Conservation (phyloP, 2,888 invertebrate genomes). For the Macrophya alboannulata region DNA sequence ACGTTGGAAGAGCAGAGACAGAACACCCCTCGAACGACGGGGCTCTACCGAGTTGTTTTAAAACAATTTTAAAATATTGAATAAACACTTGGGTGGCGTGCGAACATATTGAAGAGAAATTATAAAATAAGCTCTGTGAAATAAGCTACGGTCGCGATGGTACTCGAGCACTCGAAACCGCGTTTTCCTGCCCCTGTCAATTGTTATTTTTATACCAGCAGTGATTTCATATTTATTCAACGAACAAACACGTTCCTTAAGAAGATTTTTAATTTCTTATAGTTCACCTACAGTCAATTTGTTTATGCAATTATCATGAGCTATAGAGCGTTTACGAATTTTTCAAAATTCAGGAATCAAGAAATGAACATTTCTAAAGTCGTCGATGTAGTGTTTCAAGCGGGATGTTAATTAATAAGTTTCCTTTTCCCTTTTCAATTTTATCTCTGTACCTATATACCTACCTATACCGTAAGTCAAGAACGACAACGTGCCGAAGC, state of each 20-base stretch:
- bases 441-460: neutral
- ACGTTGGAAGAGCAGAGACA: neutral
- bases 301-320: neutral
- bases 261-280: neutral
- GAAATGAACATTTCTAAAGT: neutral
- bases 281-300: neutral
- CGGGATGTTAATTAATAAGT: neutral
- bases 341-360: neutral
- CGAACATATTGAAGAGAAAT: slow-evolving; percentile 70
- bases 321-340: neutral
- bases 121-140: slow-evolving; percentile 67
- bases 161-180: neutral
- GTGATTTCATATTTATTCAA: slow-evolving; percentile 29
- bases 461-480: slow-evolving; percentile 28
- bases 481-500: slow-evolving; percentile 41
- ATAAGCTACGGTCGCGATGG: slow-evolving; percentile 54
- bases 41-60: slow-evolving; percentile 67
- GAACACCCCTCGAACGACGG: neutral
- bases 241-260: slow-evolving; percentile 8
- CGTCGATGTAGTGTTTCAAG: neutral
- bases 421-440: neutral
- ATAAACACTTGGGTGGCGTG: slow-evolving; percentile 69
- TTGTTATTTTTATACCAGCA: slow-evolving; percentile 48
- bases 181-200: slow-evolving; percentile 20
- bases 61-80: slow-evolving; percentile 72